Evolutionary conservation across 2,888 invertebrate species (phyloP).

Genomic region (Drosophila aldrichi): DNA sequence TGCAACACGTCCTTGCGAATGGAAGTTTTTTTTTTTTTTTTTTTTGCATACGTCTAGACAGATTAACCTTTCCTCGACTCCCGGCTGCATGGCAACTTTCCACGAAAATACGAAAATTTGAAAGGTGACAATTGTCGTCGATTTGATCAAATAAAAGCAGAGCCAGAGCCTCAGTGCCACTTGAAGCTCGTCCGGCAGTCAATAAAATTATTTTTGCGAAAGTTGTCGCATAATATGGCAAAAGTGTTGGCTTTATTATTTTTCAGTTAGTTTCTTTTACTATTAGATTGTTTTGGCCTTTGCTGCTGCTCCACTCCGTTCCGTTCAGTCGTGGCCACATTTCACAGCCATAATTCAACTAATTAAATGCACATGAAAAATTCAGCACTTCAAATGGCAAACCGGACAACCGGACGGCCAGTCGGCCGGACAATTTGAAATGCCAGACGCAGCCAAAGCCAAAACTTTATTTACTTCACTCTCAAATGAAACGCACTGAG

Average conservation of each 20-base stretch:
- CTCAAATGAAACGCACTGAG: conserved; percentile 59
- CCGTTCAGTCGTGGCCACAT: conserved; percentile 62
- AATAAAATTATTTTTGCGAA: conserved; percentile 72
- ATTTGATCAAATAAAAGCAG: conserved; percentile 43
- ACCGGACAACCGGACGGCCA: conserved; percentile 43
- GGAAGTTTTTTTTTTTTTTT: no score
- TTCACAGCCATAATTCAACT: conserved; percentile 81
- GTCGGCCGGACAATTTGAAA: conserved; percentile 43
- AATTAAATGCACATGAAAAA: conserved; percentile 82
- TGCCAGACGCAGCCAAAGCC: conserved; percentile 45
- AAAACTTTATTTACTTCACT: conserved; percentile 41
- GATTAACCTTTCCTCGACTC: conserved; percentile 5
- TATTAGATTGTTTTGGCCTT: conserved; percentile 69
- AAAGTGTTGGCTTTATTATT: conserved; percentile 73
- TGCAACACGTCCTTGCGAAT: conserved; percentile 37
- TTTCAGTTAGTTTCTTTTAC: conserved; percentile 69
- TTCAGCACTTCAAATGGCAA: conserved; percentile 79
- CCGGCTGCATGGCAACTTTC: conserved; percentile 34
- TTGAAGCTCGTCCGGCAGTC: conserved; percentile 44
- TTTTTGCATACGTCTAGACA: conserved; percentile 40
- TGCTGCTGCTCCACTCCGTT: conserved; percentile 51
- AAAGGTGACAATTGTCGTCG: conserved; percentile 64
- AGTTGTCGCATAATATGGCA: conserved; percentile 81
- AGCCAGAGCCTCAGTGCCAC: conserved; percentile 5
- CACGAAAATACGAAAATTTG: conserved; percentile 48